A percentile compares a stretch with the other conserved stretches of the same genome.
These are phyloP conservation scores for Epinephelus cyanopodus DNA, from an alignment of 2,113 vertebrate species.

Conservation along the genomic window DNA sequence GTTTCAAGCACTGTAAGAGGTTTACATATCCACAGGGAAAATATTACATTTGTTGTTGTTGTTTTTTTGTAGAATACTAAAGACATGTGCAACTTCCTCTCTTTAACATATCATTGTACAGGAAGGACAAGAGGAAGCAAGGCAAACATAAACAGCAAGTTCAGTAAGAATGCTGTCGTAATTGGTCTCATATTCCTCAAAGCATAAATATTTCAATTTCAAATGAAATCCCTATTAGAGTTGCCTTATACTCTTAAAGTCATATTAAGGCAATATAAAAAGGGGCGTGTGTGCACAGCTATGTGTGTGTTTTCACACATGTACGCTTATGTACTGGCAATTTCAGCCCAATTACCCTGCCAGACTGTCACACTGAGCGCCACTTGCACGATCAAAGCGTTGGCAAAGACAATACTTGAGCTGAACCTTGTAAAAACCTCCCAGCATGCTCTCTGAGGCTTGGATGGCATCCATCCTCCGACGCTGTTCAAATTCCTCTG, in stretches of 20 bases:
- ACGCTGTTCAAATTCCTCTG: constrained; percentile 34
- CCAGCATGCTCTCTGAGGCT: constrained; percentile 61
- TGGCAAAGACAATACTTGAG: constrained; percentile 60
- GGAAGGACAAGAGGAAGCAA: background rate
- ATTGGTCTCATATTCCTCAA: background rate
- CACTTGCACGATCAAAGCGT: constrained; percentile 61
- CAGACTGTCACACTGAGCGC: constrained; percentile 72
- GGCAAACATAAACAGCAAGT: background rate
- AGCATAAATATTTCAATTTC: background rate
- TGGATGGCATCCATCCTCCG: constrained; percentile 66
- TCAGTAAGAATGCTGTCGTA: background rate
- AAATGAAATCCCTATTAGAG: background rate
- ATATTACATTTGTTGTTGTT: background rate
- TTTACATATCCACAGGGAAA: background rate
- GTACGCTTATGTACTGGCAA: constrained; percentile 36
- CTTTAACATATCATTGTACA: background rate
- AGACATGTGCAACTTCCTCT: background rate
- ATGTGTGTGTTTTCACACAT: constrained; percentile 38
- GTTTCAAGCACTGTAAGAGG: background rate
- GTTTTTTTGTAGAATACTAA: background rate
- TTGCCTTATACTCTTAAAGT: background rate
- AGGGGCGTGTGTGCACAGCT: background rate
- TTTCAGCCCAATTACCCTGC: constrained; percentile 60
- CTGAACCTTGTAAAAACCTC: constrained; percentile 68
- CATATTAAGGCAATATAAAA: constrained; percentile 6